Percentiles rank a stretch among this genome's conserved stretches.
phyloP scores from a whole-genome alignment of 2,113 vertebrate species.

The Chauna torquata region DNA sequence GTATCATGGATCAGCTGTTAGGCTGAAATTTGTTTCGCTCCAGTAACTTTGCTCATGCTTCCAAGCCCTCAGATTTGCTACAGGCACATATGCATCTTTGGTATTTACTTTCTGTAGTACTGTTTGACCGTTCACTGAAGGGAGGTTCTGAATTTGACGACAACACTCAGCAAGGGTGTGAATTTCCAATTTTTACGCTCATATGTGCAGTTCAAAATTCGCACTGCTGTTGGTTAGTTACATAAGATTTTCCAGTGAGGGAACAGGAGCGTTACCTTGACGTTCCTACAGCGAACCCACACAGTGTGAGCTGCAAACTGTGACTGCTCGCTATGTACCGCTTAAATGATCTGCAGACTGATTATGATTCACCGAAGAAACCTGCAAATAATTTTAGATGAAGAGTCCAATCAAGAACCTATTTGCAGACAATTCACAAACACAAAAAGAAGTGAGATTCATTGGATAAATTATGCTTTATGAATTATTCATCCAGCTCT shows the following conservation, averaged over 20 bases:
- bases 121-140: background rate
- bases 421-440: constrained; percentile 71
- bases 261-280: constrained; percentile 47
- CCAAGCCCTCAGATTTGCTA: background rate
- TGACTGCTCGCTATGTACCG: background rate
- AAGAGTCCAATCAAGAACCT: constrained; percentile 67
- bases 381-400: constrained; percentile 62
- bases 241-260: constrained; percentile 35
- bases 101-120: background rate
- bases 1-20: background rate
- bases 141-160: constrained; percentile 24
- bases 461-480: constrained; percentile 43
- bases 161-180: constrained; percentile 59
- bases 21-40: background rate
- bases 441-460: constrained; percentile 62
- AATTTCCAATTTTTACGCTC: constrained; percentile 31
- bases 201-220: background rate
- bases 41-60: background rate
- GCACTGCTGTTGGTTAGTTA: constrained; percentile 27
- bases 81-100: background rate
- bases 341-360: constrained; percentile 20
- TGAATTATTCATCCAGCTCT: constrained; percentile 59
- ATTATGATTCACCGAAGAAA: constrained; percentile 47
- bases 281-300: constrained; percentile 2
- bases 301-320: constrained; percentile 18